phyloP scores from a whole-genome alignment of 2,797 vertebrate species.

The Sebastiscus albofasciatus region DNA sequence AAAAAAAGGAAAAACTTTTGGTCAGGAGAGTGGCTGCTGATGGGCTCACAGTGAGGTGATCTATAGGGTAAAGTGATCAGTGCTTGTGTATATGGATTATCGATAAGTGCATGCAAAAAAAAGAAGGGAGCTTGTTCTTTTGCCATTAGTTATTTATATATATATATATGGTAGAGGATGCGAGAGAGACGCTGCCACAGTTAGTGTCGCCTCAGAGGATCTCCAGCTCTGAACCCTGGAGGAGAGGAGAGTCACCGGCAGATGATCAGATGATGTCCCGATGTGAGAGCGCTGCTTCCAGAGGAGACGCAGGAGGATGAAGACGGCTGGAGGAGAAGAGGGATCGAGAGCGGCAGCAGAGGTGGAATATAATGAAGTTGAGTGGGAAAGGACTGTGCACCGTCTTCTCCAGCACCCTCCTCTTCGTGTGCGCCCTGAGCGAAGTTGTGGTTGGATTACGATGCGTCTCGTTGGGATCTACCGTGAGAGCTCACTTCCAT shows the following conservation, averaged over 20 bases:
- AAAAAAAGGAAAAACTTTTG: constrained; percentile 34
- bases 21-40: constrained; percentile 7
- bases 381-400: constrained; percentile 96
- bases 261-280: constrained; percentile 83
- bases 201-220: constrained; percentile 51
- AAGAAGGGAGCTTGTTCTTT: constrained; percentile 47
- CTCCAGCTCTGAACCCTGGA: constrained; percentile 74
- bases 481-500: constrained; percentile 92
- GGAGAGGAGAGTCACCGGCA: constrained; percentile 69
- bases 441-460: constrained; percentile 92
- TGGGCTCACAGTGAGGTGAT: neutral
- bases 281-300: constrained; percentile 80
- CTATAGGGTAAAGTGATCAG: constrained; percentile 8
- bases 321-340: constrained; percentile 78
- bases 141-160: constrained; percentile 84
- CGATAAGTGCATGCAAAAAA: constrained; percentile 42
- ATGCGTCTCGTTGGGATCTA: constrained; percentile 91
- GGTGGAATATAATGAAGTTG: constrained; percentile 96
- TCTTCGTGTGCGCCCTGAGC: constrained; percentile 94
- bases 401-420: constrained; percentile 92
- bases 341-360: constrained; percentile 86
- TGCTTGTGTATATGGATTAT: constrained; percentile 44
- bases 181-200: constrained; percentile 71
- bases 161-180: constrained; percentile 77
- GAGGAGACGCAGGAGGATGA: constrained; percentile 91